A percentile compares a stretch with the other conserved stretches of the same genome.
Conservation (phyloP, 2,113 vertebrate species). For the Trichechus manatus region DNA sequence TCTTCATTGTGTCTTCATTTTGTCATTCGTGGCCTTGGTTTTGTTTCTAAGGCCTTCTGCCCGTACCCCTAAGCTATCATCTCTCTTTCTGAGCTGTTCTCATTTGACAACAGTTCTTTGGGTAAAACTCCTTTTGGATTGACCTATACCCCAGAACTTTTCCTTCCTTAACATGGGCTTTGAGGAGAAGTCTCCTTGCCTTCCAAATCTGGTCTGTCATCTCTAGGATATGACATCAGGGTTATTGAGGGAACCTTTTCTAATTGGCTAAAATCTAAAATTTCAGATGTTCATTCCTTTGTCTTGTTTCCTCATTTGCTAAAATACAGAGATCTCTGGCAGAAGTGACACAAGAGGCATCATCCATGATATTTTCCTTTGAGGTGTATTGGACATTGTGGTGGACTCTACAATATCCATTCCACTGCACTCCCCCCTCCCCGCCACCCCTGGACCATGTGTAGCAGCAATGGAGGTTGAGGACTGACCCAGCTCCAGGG, state of each 20-base stretch:
- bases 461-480: background rate
- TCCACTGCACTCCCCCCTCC: rapidly evolving
- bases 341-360: background rate
- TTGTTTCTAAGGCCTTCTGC: background rate
- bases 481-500: background rate
- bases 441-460: too few species aligned
- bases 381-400: too few species aligned
- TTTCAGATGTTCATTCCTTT: background rate
- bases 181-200: background rate
- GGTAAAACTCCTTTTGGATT: background rate
- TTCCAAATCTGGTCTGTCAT: background rate
- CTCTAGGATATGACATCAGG: background rate
- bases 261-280: background rate
- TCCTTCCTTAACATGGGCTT: background rate
- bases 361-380: background rate
- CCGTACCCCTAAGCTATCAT: too few species aligned
- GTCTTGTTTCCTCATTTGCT: background rate
- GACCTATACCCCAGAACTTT: background rate
- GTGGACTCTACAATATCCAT: background rate
- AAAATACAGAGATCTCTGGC: background rate
- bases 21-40: background rate
- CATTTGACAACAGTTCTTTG: background rate
- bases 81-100: background rate
- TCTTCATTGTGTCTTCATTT: constrained; percentile 8
- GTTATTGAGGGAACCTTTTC: background rate